Base-by-base conservation (phyloP, 2,113 vertebrate species). In the Toxostoma redivivum region DNA sequence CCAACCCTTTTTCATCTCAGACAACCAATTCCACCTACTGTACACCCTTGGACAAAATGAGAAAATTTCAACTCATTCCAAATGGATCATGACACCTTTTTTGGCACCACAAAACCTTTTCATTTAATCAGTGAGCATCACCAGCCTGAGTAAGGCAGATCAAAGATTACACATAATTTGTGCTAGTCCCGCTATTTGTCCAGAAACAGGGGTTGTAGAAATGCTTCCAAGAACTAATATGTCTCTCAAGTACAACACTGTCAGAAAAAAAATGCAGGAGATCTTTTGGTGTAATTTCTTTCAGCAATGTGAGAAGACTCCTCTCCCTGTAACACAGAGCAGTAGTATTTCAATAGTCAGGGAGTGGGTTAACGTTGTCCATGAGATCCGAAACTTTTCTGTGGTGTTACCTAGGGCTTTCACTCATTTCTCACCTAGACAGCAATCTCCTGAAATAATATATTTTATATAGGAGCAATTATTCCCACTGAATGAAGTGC, bases 11-110 rank as follows among this genome's bases (percentile, higher is more conserved):
- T 81, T 76, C 53, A 81, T 27, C n/a, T 60, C 44, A 15, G 44
- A 53, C 25, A 57, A 77, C 7, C 0, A 0, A 42, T 92, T 90
- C 40, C 24, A 65, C 10, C 71, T 58, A n/a, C 21, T 5, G 1
- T 16, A 85, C 2, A 11, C 20, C n/a, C 50, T 88, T 45, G 30
- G 30, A 67, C 22, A 86, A 92, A 84, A 91, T 0, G 0, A 88
- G 16, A 35, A 15, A 77, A 81, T 53, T 78, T 74, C 76, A 60
- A 24, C 16, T 65, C 0, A 0, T 62, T 81, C 37, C 58, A 70
- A 53, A 1, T 30, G 42, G 42, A 56, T 47, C 23, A 28, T 24
- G 42, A 33, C 5, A 1, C 4, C 7, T 15, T 42, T 70, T 85
- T 10, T 30, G 23, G 21, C 38, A 84, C 21, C 31, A 69, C 0